These are phyloP conservation scores for Eunapius fragilis DNA, from an alignment of 37 sponge, comb jelly and placozoan genomes.

Conservation along the genomic window DNA sequence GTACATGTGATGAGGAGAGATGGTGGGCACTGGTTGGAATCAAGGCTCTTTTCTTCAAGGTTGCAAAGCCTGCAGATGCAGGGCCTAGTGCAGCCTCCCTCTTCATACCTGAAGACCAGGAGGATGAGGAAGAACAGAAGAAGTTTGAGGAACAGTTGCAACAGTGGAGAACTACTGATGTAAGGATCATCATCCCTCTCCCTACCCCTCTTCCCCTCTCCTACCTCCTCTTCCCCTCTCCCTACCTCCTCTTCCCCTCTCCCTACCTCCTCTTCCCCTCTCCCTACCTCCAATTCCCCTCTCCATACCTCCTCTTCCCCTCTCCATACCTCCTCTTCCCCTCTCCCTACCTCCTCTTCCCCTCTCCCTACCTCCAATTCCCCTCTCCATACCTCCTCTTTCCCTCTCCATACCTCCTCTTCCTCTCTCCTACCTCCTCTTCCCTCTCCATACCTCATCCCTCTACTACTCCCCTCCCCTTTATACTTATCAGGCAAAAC, in stretches of 20 bases:
- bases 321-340: too few species aligned
- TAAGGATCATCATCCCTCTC: not conserved
- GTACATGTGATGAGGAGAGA: too few species aligned
- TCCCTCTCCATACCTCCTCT: not conserved
- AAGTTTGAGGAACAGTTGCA: slow-evolving; percentile 49
- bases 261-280: not conserved
- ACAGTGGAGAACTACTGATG: slow-evolving; percentile 78
- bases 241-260: too few species aligned
- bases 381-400: too few species aligned
- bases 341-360: too few species aligned
- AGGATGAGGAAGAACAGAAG: slow-evolving; percentile 73
- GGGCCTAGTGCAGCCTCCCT: not conserved
- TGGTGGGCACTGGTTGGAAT: too few species aligned
- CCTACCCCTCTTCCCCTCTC: not conserved
- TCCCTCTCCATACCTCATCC: too few species aligned
- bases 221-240: not conserved
- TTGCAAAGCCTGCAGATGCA: not conserved
- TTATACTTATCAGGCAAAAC: too few species aligned
- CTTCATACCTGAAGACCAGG: slow-evolving; percentile 39
- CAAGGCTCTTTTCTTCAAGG: not conserved
- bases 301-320: too few species aligned
- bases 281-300: not conserved
- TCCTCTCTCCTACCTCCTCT: too few species aligned
- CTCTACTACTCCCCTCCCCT: too few species aligned
- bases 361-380: too few species aligned